Percentiles rank a stretch among this genome's conserved stretches.
Evolutionary conservation across 2,888 invertebrate genomes (phyloP).

Genomic region (Acronicta leporina): DNA sequence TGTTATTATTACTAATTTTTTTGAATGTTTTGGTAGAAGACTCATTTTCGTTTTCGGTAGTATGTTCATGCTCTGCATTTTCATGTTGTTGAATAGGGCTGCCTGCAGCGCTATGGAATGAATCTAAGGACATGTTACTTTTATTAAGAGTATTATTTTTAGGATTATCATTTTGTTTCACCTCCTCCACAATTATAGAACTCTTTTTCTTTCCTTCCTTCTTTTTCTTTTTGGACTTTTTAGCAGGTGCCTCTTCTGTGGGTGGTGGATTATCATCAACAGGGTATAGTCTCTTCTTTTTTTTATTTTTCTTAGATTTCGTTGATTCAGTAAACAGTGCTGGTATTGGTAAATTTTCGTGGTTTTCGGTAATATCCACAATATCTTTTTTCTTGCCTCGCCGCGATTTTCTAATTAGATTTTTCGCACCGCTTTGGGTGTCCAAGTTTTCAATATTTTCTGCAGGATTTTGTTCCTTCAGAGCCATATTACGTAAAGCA

Average conservation of each 20-base stretch:
- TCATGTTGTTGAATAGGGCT: slow-evolving; percentile 61
- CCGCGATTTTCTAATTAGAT: slow-evolving; percentile 63
- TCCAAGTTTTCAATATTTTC: slow-evolving; percentile 44
- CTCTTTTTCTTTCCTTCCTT: slow-evolving; percentile 60
- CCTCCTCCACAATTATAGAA: slow-evolving; percentile 56
- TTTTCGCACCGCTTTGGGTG: slow-evolving; percentile 45
- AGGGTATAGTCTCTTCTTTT: slow-evolving; percentile 45
- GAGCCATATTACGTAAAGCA: slow-evolving; percentile 61
- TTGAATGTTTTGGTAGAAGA: slow-evolving; percentile 3
- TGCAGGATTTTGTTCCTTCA: slow-evolving; percentile 67
- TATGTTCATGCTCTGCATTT: slow-evolving; percentile 4
- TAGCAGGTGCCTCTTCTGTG: slow-evolving; percentile 51
- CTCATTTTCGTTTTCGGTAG: slow-evolving; percentile 3
- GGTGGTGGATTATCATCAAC: slow-evolving; percentile 18
- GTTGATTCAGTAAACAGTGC: slow-evolving; percentile 32
- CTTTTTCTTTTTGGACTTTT: slow-evolving; percentile 68
- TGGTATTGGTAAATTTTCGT: slow-evolving; percentile 40
- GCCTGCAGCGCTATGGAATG: slow-evolving; percentile 81
- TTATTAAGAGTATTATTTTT: slow-evolving; percentile 53
- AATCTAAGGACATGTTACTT: slow-evolving; percentile 71
- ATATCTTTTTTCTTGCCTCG: slow-evolving; percentile 57
- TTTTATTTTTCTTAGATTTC: slow-evolving; percentile 63
- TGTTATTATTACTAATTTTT: slow-evolving; percentile 2
- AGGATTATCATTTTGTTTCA: slow-evolving; percentile 25
- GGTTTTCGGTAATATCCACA: slow-evolving; percentile 50